These are phyloP conservation scores for Thamnophis sirtalis DNA, from an alignment of 2,113 vertebrate genomes.

Conservation along the genomic window DNA sequence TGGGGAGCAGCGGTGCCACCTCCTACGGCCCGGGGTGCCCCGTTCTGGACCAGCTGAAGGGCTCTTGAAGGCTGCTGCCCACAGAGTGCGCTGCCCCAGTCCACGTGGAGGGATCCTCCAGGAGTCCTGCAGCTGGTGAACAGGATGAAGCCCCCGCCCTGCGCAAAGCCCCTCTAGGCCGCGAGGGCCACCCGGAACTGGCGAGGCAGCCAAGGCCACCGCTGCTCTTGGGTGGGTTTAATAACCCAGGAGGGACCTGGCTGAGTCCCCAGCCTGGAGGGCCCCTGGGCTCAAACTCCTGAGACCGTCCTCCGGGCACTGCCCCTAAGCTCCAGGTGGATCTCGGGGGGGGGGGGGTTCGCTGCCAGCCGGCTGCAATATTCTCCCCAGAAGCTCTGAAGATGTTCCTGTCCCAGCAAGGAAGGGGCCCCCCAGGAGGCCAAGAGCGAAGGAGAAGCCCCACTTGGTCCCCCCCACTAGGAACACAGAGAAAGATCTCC, in stretches of 20 bases:
- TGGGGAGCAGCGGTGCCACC: neutral
- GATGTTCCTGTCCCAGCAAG: neutral
- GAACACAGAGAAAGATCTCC: neutral
- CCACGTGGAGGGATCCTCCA: neutral
- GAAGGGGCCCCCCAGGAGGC: neutral
- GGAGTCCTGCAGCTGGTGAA: neutral
- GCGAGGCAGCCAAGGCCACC: neutral
- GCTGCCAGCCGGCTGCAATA: neutral
- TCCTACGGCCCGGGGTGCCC: neutral
- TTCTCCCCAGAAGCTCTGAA: neutral
- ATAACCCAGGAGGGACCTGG: neutral
- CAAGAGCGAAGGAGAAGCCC: accelerated
- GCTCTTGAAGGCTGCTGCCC: neutral
- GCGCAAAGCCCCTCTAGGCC: neutral
- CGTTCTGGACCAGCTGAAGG: neutral
- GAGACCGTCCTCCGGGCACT: neutral
- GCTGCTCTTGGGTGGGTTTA: neutral
- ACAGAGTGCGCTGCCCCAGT: neutral
- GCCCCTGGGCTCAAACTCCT: neutral
- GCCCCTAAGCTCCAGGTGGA: neutral
- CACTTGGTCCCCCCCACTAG: accelerated
- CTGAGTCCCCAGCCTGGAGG: neutral
- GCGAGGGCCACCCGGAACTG: neutral
- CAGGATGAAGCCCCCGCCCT: neutral
- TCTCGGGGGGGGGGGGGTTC: no score